These are phyloP conservation scores for Bubo scandiacus DNA, from an alignment of 2,113 vertebrate species.

Conservation along the genomic window DNA sequence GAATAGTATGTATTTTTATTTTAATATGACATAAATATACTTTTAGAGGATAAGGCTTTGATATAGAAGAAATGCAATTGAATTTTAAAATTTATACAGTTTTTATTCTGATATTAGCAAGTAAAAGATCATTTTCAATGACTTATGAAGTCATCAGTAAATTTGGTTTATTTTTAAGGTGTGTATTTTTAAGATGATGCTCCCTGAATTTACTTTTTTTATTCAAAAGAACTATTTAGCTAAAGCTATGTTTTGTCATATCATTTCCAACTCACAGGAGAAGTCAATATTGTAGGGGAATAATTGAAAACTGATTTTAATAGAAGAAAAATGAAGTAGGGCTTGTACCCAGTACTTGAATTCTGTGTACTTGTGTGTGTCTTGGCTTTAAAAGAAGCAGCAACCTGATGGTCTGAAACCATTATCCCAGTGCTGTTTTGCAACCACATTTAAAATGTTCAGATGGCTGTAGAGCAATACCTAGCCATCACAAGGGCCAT, in stretches of 20 bases:
- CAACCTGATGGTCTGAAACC: neutral
- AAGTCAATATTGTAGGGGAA: neutral
- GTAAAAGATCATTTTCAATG: neutral
- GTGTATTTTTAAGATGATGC: neutral
- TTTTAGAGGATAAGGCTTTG: neutral
- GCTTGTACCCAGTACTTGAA: neutral
- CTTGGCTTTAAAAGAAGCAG: neutral
- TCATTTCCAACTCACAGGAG: neutral
- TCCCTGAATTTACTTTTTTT: neutral
- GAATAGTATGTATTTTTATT: neutral
- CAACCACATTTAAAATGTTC: neutral
- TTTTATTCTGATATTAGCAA: neutral
- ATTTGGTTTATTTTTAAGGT: neutral
- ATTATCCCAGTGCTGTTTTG: neutral
- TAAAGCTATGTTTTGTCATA: neutral
- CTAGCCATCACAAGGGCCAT: neutral
- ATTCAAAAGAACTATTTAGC: neutral
- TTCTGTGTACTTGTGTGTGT: neutral
- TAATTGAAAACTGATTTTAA: neutral
- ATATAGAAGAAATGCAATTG: neutral
- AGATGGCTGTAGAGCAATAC: neutral
- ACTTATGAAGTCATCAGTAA: neutral
- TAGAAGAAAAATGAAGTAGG: neutral
- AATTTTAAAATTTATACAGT: neutral
- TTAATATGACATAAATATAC: neutral